Conservation (phyloP, 2,888 invertebrate species). For the Ennomos quercinarius region DNA sequence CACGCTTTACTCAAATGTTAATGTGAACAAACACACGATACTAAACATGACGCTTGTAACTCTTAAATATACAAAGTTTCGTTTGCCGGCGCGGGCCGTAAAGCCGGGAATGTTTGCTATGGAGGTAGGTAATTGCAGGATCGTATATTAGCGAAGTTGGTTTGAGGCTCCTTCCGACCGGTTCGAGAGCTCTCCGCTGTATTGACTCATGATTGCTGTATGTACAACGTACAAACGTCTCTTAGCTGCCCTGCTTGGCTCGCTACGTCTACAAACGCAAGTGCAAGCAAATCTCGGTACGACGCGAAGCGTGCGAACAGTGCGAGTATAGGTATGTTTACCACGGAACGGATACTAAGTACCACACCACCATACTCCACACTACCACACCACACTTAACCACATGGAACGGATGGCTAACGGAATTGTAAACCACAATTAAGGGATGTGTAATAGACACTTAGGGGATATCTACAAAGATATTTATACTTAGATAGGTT, state of each 20-base stretch:
- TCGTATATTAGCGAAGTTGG: conserved; percentile 60
- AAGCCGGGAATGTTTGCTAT: conserved; percentile 55
- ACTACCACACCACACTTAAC: too few species aligned
- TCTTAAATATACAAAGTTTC: conserved; percentile 57
- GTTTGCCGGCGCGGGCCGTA: conserved; percentile 47
- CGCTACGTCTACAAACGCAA: conserved; percentile 2
- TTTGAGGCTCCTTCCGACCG: conserved; percentile 41
- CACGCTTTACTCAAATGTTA: conserved; percentile 48
- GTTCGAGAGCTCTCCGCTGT: conserved; percentile 35
- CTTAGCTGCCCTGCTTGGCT: conserved; percentile 19
- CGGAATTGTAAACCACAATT: too few species aligned
- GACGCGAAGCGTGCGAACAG: conserved; percentile 4
- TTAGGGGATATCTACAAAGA: too few species aligned
- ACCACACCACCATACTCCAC: too few species aligned
- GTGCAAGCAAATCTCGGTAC: conserved; percentile 11
- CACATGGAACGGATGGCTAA: too few species aligned
- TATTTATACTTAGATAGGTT: too few species aligned
- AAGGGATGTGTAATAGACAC: too few species aligned
- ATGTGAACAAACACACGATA: conserved; percentile 54
- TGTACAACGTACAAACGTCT: conserved; percentile 31
- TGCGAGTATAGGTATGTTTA: conserved; percentile 1
- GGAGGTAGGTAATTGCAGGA: conserved; percentile 62
- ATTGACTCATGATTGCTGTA: conserved; percentile 39
- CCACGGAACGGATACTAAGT: too few species aligned
- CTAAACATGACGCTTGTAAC: conserved; percentile 55